Base-by-base conservation (phyloP, 2,888 invertebrate genomes). In the Fragum fragum region DNA sequence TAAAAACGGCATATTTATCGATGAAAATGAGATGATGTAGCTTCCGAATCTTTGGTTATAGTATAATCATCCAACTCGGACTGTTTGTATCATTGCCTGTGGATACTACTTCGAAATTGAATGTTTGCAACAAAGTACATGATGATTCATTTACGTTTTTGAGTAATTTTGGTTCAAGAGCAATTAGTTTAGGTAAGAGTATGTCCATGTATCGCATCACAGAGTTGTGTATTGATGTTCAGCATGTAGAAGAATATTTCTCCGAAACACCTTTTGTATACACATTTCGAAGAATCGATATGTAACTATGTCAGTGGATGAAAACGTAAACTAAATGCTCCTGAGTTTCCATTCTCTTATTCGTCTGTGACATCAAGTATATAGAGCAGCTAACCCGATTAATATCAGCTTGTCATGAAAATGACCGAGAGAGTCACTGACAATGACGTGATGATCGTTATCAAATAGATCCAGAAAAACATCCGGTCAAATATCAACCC, bases 401-500 rank as follows among this genome's bases (percentile, higher is more conserved):
- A 76, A 63, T 76, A 71, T 79, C 76, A 83, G 42, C 57, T 76
- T 47, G 74, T 72, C 70, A 68, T 76, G 73, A 88, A 88, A 47
- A 91, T 90, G 39, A 91, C 86, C 21, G 89, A 88, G 83, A 91
- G 78, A 55, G 91, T 87, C 7, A 91, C 89, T 23, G 89, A 86
- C 73, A 94, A 85, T 6, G 93, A 93, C 5, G 91, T 89, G 23
- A 92, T 76, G 72, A 94, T 93, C 29, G 91, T 89, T 61, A 89
- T 80, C 32, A 94, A 79, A 71, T 93, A 94, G 66, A 93, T 83
- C 76, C 90, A 90, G 87, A 94, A 94, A 82, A 94, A 93, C 55
- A 93, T 88, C 75, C 94, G 80, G 85, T 94, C 94, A 68, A 94
- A 89, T 63, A 93, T 91, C 26, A 94, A 86, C 0, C 93, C 93